Percentiles rank a stretch among this genome's conserved stretches.
Conservation (phyloP, 2,888 invertebrate genomes). For the Cataglyphis rosenhaueri region DNA sequence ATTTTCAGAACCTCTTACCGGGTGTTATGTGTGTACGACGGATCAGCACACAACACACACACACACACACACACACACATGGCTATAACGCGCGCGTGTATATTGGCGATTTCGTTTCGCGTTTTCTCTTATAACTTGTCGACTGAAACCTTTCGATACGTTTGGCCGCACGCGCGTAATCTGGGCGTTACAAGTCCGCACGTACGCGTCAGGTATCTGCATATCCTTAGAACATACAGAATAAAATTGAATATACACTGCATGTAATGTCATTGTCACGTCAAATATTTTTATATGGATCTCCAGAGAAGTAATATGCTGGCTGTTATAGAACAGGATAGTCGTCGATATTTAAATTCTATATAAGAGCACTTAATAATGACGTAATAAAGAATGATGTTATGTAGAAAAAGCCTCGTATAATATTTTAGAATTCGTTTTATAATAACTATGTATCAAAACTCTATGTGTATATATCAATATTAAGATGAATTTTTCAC, state of each 20-base stretch:
- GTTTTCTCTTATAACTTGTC: conserved; percentile 69
- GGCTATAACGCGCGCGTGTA: conserved; percentile 11
- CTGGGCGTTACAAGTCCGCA: background rate
- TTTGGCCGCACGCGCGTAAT: conserved; percentile 6
- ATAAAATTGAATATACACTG: background rate
- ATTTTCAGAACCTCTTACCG: conserved; percentile 75
- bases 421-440: background rate
- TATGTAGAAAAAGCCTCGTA: background rate
- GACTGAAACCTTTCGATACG: conserved; percentile 51
- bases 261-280: background rate
- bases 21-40: conserved; percentile 39
- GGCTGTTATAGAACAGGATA: background rate
- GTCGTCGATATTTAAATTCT: background rate
- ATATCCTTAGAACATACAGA: background rate
- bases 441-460: background rate
- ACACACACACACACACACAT: background rate
- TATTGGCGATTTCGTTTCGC: conserved; percentile 65
- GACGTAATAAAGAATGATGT: background rate
- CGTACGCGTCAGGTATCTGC: conserved; percentile 10
- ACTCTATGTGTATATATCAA: background rate
- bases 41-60: conserved; percentile 8
- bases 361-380: background rate
- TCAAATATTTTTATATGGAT: background rate
- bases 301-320: background rate
- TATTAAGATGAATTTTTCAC: background rate